A percentile compares a stretch with the other conserved stretches of the same genome.
These are phyloP conservation scores for Anolis sagrei DNA, from an alignment of 2,113 vertebrate genomes.

Conservation along the genomic window DNA sequence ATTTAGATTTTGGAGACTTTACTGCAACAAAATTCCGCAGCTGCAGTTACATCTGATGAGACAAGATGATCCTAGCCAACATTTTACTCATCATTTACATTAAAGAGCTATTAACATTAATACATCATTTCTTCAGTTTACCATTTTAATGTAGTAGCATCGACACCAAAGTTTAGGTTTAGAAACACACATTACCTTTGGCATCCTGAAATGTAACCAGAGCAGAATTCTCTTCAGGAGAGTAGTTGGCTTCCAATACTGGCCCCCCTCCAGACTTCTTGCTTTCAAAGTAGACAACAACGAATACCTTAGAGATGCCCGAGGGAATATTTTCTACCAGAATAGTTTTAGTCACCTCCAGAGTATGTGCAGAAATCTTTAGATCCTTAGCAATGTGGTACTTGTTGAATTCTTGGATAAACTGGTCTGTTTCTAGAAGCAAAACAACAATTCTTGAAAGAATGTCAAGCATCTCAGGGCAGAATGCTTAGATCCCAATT, in stretches of 20 bases:
- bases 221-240: conserved; percentile 78
- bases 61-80: no score
- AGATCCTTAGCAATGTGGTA: conserved; percentile 67
- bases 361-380: conserved; percentile 71
- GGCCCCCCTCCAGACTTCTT: conserved; percentile 72
- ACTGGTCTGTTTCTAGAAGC: conserved; percentile 71
- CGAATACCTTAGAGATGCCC: conserved; percentile 52
- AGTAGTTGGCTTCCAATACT: conserved; percentile 56
- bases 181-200: conserved; percentile 76
- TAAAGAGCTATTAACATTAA: not conserved
- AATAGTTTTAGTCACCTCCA: conserved; percentile 79
- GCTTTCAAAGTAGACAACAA: conserved; percentile 84
- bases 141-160: not conserved
- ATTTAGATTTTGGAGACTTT: no score
- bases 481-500: no score
- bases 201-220: conserved; percentile 80
- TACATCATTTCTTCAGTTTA: not conserved
- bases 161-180: not conserved
- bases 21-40: no score
- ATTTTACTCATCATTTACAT: no score
- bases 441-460: no score
- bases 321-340: conserved; percentile 80
- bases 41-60: no score
- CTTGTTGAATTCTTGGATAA: conserved; percentile 70
- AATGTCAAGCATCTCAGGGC: no score